Evolutionary conservation across 2,797 vertebrate species (phyloP).

Genomic region (Diceros bicornis): DNA sequence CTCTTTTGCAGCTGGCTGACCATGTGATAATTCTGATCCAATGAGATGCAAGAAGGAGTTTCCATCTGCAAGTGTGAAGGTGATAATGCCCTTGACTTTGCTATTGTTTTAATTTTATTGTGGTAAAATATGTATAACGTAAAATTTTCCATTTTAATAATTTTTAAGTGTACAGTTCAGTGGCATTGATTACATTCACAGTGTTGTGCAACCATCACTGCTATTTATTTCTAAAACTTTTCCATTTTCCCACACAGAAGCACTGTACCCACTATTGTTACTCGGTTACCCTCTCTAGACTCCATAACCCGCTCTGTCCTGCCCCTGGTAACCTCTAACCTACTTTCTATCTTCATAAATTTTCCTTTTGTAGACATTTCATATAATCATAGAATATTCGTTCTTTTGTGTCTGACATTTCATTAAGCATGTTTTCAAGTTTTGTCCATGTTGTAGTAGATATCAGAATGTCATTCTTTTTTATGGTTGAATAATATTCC

Average conservation of each 20-base stretch:
- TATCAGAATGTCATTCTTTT: background rate
- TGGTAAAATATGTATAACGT: background rate
- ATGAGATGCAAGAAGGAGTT: background rate
- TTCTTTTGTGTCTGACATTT: background rate
- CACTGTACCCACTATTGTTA: background rate
- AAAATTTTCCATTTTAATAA: background rate
- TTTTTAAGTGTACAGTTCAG: background rate
- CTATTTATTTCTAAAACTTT: background rate
- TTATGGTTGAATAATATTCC: background rate
- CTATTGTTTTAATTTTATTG: background rate
- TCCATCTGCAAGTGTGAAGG: background rate
- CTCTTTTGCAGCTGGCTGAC: background rate
- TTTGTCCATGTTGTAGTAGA: background rate
- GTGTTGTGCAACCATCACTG: background rate
- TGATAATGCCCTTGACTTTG: background rate
- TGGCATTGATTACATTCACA: background rate
- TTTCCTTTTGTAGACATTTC: background rate
- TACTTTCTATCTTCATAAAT: background rate
- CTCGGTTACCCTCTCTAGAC: too few species aligned
- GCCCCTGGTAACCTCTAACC: background rate
- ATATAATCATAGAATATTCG: background rate
- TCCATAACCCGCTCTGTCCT: background rate
- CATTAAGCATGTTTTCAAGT: background rate
- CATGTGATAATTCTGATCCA: background rate
- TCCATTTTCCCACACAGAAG: background rate